Percentiles rank a stretch among this genome's conserved stretches.
Evolutionary conservation across 2,797 vertebrate species (phyloP).

Genomic region (Pantherophis vulpinus): DNA sequence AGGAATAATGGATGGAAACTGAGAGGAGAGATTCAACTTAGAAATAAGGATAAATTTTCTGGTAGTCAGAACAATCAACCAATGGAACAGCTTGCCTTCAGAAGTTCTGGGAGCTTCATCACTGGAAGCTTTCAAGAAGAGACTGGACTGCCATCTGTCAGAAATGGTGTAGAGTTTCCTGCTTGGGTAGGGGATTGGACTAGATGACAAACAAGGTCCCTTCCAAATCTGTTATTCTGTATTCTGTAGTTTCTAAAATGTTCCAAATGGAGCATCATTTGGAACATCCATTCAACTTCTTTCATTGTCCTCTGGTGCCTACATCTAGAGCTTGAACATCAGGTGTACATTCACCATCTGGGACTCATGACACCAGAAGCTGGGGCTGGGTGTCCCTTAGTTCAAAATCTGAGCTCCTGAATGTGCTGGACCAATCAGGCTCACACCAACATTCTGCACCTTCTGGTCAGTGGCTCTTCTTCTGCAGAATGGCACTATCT

Average conservation of each 20-base stretch:
- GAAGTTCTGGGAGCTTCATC: too few species aligned
- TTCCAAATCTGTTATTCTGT: too few species aligned
- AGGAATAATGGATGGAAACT: neutral
- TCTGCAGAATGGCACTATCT: neutral
- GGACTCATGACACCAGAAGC: neutral
- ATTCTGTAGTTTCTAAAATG: neutral
- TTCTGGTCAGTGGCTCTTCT: neutral
- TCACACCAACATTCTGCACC: neutral
- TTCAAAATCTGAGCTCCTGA: neutral
- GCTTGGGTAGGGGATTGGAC: too few species aligned
- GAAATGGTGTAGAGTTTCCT: too few species aligned
- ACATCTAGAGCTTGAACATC: neutral
- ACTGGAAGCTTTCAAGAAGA: too few species aligned
- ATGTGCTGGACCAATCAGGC: neutral
- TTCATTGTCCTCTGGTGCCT: neutral
- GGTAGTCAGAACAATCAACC: neutral
- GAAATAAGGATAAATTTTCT: neutral
- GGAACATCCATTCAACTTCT: neutral
- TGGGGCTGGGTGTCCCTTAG: neutral
- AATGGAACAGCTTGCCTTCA: neutral
- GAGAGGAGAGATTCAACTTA: neutral
- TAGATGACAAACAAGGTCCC: too few species aligned
- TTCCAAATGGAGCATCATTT: neutral
- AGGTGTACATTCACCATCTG: neutral
- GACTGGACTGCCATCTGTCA: too few species aligned